Conservation (phyloP, 2,113 vertebrate genomes). For the Alces alces region DNA sequence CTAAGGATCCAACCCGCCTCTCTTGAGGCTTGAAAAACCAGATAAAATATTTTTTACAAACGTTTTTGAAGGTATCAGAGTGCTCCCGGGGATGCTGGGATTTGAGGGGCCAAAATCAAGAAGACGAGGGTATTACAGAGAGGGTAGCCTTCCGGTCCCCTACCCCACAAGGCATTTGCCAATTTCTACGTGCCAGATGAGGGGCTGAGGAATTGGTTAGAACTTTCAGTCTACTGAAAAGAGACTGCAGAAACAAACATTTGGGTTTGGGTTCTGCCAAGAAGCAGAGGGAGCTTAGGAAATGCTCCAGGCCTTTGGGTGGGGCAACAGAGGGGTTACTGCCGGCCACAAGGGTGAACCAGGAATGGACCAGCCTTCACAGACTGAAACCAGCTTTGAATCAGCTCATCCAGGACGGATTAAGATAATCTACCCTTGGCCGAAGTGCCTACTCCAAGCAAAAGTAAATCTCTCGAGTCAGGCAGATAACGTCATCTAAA, state of each 20-base stretch:
- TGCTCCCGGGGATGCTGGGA: background rate
- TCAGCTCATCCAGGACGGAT: background rate
- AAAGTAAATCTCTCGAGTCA: background rate
- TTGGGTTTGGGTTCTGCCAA: background rate
- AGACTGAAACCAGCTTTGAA: background rate
- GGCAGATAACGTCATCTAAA: background rate
- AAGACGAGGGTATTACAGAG: background rate
- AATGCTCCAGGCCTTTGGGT: background rate
- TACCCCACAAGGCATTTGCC: background rate
- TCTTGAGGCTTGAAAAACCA: background rate
- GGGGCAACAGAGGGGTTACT: background rate
- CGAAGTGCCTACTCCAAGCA: background rate
- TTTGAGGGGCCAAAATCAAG: background rate
- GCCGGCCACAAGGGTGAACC: too few relatives aligned
- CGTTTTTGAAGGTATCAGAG: background rate
- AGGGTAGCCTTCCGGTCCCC: background rate
- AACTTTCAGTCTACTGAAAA: background rate
- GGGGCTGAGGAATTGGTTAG: background rate
- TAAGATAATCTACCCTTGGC: background rate
- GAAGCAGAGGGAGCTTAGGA: fast-evolving
- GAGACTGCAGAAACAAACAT: background rate
- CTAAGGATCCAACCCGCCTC: background rate
- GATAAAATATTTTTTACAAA: background rate
- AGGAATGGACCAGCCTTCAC: background rate
- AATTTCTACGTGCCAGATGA: fast-evolving